A percentile compares a stretch with the other conserved stretches of the same genome.
These are phyloP conservation scores for Gnathonemus longibarbis DNA, from an alignment of 2,113 vertebrate genomes.

Conservation along the genomic window DNA sequence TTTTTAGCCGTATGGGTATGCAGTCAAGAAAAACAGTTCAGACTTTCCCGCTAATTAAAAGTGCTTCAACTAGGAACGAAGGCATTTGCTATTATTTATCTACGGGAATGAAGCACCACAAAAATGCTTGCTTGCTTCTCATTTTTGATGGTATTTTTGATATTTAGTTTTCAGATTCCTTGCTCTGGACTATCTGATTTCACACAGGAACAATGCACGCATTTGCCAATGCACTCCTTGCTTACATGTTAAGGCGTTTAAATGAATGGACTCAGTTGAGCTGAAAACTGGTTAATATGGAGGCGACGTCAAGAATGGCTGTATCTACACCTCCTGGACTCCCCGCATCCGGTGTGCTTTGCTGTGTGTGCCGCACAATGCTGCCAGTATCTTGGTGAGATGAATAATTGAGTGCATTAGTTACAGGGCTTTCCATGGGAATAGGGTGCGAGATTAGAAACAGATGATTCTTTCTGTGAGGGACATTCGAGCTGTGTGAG, in stretches of 20 bases:
- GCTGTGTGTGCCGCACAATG: constrained; percentile 34
- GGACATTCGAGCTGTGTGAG: constrained; percentile 40
- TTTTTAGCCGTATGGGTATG: not conserved
- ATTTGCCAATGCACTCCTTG: not conserved
- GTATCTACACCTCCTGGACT: not conserved
- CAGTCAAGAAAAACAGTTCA: not conserved
- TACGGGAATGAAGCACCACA: not conserved
- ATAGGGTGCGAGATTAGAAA: constrained; percentile 63
- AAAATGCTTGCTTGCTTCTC: not conserved
- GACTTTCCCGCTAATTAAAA: not conserved
- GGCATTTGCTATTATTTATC: not conserved
- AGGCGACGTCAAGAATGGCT: constrained; percentile 30
- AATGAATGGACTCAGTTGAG: constrained; percentile 22
- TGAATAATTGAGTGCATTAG: constrained; percentile 55
- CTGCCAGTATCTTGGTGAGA: constrained; percentile 46
- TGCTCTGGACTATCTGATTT: not conserved
- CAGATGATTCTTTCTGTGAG: constrained; percentile 59
- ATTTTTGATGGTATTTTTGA: not conserved
- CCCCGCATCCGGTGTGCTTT: constrained; percentile 29
- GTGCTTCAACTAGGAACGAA: not conserved
- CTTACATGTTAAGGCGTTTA: not conserved
- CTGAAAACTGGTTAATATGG: constrained; percentile 15
- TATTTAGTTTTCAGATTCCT: not conserved
- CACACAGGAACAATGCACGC: not conserved
- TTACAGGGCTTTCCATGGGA: constrained; percentile 54